Conservation (phyloP, 2,797 vertebrate species). For the Novumbra hubbsi region DNA sequence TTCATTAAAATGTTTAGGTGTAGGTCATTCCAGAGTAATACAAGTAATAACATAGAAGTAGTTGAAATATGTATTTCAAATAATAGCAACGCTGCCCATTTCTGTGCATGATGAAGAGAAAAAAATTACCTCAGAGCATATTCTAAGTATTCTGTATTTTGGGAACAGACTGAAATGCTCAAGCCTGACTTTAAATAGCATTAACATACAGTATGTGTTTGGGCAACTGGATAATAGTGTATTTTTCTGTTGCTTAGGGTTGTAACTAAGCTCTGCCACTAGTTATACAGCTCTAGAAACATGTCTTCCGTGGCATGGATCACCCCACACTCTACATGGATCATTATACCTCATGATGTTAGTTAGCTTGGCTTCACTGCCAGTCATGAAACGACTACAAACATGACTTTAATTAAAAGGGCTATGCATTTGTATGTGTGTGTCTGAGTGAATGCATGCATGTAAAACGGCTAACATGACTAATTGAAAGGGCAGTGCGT, state of each 20-base stretch:
- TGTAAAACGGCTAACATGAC: background rate
- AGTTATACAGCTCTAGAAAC: background rate
- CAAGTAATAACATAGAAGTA: too few relatives aligned
- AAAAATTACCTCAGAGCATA: too few relatives aligned
- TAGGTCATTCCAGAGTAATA: too few relatives aligned
- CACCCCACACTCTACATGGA: background rate
- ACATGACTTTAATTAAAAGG: background rate
- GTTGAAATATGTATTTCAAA: too few relatives aligned
- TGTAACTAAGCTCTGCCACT: background rate
- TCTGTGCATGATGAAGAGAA: too few relatives aligned
- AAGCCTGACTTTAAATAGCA: slow-evolving; percentile 6
- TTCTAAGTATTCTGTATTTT: background rate
- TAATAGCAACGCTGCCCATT: too few relatives aligned
- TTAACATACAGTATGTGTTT: slow-evolving; percentile 12
- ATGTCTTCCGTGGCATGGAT: background rate
- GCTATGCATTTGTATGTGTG: background rate
- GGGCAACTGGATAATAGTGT: background rate
- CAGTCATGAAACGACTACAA: background rate
- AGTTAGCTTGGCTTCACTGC: background rate
- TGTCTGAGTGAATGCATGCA: background rate
- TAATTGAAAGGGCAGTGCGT: background rate
- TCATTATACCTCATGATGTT: background rate
- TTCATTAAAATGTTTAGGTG: too few relatives aligned
- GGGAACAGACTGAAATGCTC: background rate
- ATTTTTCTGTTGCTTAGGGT: too few relatives aligned